Conservation (phyloP, 2,888 invertebrate genomes). For the Drosophila prostipennis region DNA sequence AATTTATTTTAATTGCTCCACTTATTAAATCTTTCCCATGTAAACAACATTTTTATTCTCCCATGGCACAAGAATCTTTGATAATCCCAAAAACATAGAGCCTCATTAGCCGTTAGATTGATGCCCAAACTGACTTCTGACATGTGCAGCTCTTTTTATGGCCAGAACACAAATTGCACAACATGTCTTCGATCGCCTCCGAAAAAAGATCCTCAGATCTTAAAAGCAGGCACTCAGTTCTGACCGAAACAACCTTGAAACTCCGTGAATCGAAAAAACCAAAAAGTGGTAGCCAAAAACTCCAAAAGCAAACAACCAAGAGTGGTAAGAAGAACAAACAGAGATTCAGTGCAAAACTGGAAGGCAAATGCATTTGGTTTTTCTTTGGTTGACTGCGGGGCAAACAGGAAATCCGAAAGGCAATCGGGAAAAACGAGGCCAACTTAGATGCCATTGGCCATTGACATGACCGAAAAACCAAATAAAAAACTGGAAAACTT, state of each 20-base stretch:
- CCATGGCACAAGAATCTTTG: not conserved
- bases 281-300: conserved; percentile 43
- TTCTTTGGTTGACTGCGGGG: conserved; percentile 12
- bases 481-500: conserved; percentile 31
- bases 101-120: conserved; percentile 45
- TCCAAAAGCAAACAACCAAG: conserved; percentile 10
- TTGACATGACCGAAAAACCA: conserved; percentile 49
- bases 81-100: not conserved
- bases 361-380: conserved; percentile 36
- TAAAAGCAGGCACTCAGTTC: conserved; percentile 6
- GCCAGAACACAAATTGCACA: conserved; percentile 45
- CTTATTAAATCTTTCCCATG: not conserved
- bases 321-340: conserved; percentile 26
- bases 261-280: conserved; percentile 46
- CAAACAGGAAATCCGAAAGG: conserved; percentile 65
- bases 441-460: conserved; percentile 68
- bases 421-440: conserved; percentile 62
- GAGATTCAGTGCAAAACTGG: conserved; percentile 37
- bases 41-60: not conserved
- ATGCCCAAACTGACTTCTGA: conserved; percentile 51
- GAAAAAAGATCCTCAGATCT: conserved; percentile 30
- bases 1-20: conserved; percentile 13
- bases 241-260: conserved; percentile 62
- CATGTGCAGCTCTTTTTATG: conserved; percentile 49
- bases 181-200: conserved; percentile 28